Conservation (phyloP, 2,797 vertebrate species). For the Lepus oiostolus region DNA sequence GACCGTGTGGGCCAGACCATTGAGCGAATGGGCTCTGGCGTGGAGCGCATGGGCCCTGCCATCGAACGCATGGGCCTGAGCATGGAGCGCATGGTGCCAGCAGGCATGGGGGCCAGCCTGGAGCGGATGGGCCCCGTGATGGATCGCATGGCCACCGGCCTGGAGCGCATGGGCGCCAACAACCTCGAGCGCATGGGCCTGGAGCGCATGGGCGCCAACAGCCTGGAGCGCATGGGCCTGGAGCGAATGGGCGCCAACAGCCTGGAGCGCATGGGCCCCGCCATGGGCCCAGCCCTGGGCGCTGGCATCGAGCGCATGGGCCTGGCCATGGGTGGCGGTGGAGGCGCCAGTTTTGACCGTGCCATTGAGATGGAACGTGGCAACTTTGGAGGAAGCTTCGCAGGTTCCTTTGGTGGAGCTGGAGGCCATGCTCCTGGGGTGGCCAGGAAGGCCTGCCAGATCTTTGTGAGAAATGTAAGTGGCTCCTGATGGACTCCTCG, state of each 20-base stretch:
- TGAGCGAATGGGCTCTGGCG: slow-evolving; percentile 93
- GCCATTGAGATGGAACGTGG: slow-evolving; percentile 96
- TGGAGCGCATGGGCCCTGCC: slow-evolving; percentile 94
- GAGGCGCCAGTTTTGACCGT: slow-evolving; percentile 95
- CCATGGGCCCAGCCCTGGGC: slow-evolving; percentile 92
- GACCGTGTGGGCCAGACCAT: slow-evolving; percentile 92
- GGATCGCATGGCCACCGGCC: slow-evolving; percentile 94
- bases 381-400: slow-evolving; percentile 94
- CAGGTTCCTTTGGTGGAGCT: slow-evolving; percentile 91
- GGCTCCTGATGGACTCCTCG: background rate
- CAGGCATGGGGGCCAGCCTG: slow-evolving; percentile 93
- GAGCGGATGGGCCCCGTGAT: slow-evolving; percentile 94
- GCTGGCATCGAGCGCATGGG: slow-evolving; percentile 94
- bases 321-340: slow-evolving; percentile 87
- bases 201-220: slow-evolving; percentile 94
- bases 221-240: slow-evolving; percentile 93
- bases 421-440: slow-evolving; percentile 92
- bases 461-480: slow-evolving; percentile 99
- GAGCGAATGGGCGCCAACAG: slow-evolving; percentile 93
- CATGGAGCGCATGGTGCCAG: slow-evolving; percentile 94
- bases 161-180: slow-evolving; percentile 93
- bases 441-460: slow-evolving; percentile 97
- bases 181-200: slow-evolving; percentile 94
- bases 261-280: slow-evolving; percentile 93
- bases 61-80: slow-evolving; percentile 94